These are phyloP conservation scores for Cephus sareptanus DNA, from an alignment of 2,888 invertebrate genomes.

Conservation along the genomic window DNA sequence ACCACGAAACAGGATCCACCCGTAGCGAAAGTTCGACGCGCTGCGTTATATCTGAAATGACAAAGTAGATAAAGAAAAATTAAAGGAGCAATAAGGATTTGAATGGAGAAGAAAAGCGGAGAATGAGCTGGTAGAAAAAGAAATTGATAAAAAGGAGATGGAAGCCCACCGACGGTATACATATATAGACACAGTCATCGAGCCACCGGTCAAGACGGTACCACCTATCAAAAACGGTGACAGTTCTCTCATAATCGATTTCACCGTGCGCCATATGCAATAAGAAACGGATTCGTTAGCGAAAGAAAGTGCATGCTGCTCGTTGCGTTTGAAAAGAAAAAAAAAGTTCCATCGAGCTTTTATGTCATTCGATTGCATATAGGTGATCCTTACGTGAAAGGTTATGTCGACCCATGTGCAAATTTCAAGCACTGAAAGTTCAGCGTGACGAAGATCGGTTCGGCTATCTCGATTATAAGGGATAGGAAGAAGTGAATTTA, in stretches of 20 bases:
- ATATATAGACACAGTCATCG: background rate
- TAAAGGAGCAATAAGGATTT: background rate
- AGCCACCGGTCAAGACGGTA: background rate
- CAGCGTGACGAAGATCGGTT: background rate
- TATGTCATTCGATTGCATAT: background rate
- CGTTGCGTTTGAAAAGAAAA: background rate
- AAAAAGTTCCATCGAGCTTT: background rate
- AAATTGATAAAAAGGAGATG: background rate
- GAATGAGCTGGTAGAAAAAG: background rate
- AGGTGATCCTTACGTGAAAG: background rate
- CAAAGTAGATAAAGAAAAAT: background rate
- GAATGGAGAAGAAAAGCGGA: background rate
- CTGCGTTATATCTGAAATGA: background rate
- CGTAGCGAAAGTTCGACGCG: background rate
- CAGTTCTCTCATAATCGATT: background rate
- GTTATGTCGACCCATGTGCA: background rate
- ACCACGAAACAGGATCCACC: background rate
- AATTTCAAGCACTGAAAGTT: background rate
- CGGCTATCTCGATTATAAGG: background rate
- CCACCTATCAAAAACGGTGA: background rate
- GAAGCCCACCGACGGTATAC: background rate
- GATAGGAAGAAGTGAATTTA: background rate
- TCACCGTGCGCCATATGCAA: background rate
- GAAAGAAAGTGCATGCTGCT: background rate
- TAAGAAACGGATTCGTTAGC: background rate